These are phyloP conservation scores for Nasonovia ribisnigri DNA, from an alignment of 2,888 invertebrate genomes.

Conservation along the genomic window DNA sequence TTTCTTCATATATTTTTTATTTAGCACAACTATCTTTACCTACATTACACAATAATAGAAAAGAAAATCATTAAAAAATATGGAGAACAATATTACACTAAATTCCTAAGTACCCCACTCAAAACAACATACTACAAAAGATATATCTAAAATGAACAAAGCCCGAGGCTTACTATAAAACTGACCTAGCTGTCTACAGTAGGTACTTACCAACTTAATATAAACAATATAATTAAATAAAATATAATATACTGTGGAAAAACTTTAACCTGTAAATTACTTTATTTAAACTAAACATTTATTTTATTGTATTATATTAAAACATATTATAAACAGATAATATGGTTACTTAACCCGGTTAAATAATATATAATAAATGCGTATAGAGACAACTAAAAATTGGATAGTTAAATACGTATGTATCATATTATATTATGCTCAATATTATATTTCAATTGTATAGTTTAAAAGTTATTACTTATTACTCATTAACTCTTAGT, in stretches of 20 bases:
- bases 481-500: neutral
- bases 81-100: neutral
- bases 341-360: neutral
- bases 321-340: neutral
- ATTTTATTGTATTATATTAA: neutral
- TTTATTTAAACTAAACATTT: neutral
- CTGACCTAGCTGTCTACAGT: neutral
- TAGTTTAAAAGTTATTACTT: neutral
- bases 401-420: neutral
- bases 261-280: neutral
- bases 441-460: neutral
- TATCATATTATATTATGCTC: neutral
- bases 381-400: neutral
- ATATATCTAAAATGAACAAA: neutral
- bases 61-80: neutral
- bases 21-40: neutral
- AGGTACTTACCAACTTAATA: conserved; percentile 11
- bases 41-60: neutral
- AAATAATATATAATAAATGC: neutral
- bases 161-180: neutral
- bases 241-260: neutral
- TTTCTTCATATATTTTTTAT: neutral
- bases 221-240: neutral
- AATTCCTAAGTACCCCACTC: neutral
- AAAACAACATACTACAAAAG: neutral